Base-by-base conservation (phyloP, 2,113 vertebrate genomes). In the Sorex araneus region DNA sequence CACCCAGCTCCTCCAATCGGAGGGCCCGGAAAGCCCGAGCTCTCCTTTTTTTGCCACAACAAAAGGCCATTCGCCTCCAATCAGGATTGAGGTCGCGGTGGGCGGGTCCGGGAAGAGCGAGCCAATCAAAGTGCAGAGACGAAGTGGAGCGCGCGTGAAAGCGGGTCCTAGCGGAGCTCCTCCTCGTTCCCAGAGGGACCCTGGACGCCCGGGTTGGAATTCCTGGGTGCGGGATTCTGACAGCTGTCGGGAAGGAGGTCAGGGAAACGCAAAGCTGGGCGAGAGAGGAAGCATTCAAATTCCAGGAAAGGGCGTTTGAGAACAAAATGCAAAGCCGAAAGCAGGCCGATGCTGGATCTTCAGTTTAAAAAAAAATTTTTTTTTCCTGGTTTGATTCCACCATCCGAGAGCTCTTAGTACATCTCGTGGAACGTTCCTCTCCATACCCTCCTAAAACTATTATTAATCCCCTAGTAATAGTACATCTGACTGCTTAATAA, bases 31-130 rank as follows among this genome's bases (percentile, higher is more conserved):
- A n/a, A 64, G 57, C 57, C 21, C 57, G 15, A 23, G 21, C 57
- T 27, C 67, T 57, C 87, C 47, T 50, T 50, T 50, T 50, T 90
- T 76, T 60, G 85, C 93, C 85, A 0, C 64, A 92, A 96, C 87
- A 96, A 93, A 94, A 95, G 84, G 89, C 50, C 47, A 1, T 2
- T 21, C 77, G 30, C 50, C n/a, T 7, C 86, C 96, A 96, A 91
- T 96, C 94, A 94, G 60, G 28, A 50, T 28, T n/a, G 69, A 94
- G 76, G 67, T 36, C 6, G 11, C 7, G 21, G 27, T 64, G 90
- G 95, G 93, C 57, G 77, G 80, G 71, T 21, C 75, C 28, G 1
- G 16, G 25, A 36, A 32, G 32, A 47, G 73, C 30, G 40, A 90
- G 70, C 91, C 92, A 94, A 92, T 91, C 32, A 81, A 19, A 32